These are phyloP conservation scores for Manis pentadactyla DNA, from an alignment of 2,797 vertebrate genomes.

Conservation along the genomic window DNA sequence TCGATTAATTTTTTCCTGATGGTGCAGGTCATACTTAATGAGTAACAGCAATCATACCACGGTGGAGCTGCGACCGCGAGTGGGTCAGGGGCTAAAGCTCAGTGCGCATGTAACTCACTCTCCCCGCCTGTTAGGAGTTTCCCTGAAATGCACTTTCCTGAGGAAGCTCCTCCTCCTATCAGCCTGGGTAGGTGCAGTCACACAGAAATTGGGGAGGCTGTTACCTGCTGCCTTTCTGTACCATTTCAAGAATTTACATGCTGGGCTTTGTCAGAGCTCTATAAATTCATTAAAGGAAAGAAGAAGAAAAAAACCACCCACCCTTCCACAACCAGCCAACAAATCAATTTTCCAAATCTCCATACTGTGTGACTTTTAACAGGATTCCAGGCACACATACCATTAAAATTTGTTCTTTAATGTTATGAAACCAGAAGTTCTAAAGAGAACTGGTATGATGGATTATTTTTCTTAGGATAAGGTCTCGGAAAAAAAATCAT, in stretches of 20 bases:
- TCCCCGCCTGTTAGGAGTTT: not conserved
- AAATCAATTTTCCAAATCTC: slow-evolving; percentile 11
- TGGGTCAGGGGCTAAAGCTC: not conserved
- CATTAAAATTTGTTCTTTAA: slow-evolving; percentile 17
- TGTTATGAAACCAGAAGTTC: not conserved
- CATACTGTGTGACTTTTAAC: not conserved
- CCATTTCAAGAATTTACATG: slow-evolving; percentile 48
- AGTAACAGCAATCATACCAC: not conserved
- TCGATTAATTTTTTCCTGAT: slow-evolving; percentile 60
- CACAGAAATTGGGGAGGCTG: not conserved
- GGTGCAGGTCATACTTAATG: slow-evolving; percentile 59
- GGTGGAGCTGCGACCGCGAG: not conserved
- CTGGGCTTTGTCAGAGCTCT: slow-evolving; percentile 46
- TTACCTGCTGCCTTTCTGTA: slow-evolving; percentile 14
- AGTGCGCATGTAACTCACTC: not conserved
- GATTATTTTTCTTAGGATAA: not conserved
- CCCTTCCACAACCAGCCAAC: not conserved
- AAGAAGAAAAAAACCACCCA: not conserved
- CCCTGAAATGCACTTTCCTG: not conserved
- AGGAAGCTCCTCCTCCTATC: not conserved
- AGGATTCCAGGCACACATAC: not conserved
- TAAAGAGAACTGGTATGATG: not conserved
- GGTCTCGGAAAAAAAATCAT: slow-evolving; percentile 22
- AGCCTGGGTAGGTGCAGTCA: not conserved
- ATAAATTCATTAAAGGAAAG: slow-evolving; percentile 36